A percentile compares a stretch with the other conserved stretches of the same genome.
These are phyloP conservation scores for Petrocephalus microphthalmus DNA, from an alignment of 2,113 vertebrate genomes.

Conservation along the genomic window DNA sequence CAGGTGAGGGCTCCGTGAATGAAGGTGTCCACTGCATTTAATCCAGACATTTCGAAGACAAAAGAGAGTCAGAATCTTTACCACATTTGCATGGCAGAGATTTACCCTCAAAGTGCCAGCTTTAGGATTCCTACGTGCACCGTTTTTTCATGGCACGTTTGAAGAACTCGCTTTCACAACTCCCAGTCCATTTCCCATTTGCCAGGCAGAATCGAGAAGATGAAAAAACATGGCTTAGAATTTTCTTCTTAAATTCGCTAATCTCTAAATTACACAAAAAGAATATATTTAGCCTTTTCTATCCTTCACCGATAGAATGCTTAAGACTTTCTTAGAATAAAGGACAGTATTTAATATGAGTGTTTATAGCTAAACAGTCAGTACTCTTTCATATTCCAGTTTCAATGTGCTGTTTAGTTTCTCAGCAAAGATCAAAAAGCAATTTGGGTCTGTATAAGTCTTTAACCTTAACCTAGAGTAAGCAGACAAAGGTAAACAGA, in stretches of 20 bases:
- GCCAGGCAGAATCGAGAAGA: background rate
- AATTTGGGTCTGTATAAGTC: background rate
- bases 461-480: background rate
- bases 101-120: background rate
- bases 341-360: background rate
- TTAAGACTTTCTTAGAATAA: background rate
- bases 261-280: constrained; percentile 9
- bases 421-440: background rate
- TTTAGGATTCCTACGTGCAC: background rate
- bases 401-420: background rate
- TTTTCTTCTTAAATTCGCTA: background rate
- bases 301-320: background rate
- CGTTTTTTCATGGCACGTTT: background rate
- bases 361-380: background rate
- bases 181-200: background rate
- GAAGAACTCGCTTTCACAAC: background rate
- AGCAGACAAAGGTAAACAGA: background rate
- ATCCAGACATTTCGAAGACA: background rate
- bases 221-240: background rate
- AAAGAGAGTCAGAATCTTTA: background rate
- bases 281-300: background rate
- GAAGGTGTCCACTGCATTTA: background rate
- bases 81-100: background rate
- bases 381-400: background rate
- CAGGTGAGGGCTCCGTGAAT: background rate